Evolutionary conservation across 2,113 vertebrate species (phyloP).

Genomic region (Brachypodius melanocephalos): DNA sequence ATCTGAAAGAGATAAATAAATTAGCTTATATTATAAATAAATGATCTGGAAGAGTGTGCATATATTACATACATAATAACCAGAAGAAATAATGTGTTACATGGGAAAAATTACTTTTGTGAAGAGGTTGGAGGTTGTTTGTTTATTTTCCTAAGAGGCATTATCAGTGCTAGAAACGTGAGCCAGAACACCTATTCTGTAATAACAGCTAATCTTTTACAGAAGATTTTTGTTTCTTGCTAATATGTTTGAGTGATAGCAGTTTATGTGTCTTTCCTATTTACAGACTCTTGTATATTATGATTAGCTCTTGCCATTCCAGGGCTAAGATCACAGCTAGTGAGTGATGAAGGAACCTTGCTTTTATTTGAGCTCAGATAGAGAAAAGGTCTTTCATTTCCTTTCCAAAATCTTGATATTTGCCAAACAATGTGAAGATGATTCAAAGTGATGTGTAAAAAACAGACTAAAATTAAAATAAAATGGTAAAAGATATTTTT

Average conservation of each 20-base stretch:
- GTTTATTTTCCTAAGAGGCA: neutral
- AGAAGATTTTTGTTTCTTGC: neutral
- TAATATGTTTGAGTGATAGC: neutral
- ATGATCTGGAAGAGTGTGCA: neutral
- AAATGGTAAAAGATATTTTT: neutral
- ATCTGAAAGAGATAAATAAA: neutral
- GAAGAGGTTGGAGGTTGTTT: neutral
- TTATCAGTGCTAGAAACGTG: neutral
- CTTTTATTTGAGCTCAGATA: neutral
- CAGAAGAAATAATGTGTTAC: neutral
- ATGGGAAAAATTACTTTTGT: neutral
- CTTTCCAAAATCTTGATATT: neutral
- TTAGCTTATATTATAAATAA: neutral
- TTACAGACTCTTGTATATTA: neutral
- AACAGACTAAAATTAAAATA: neutral
- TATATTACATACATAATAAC: neutral
- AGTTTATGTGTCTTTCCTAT: neutral
- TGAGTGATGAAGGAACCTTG: neutral
- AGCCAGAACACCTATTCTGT: neutral
- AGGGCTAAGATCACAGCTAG: neutral
- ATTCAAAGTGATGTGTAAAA: neutral
- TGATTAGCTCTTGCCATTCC: neutral
- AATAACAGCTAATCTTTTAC: neutral
- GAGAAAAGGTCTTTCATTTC: constrained; percentile 17
- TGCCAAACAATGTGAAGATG: neutral